Evolutionary conservation across 2,888 invertebrate species (phyloP).

Genomic region (Neelides folsomi): DNA sequence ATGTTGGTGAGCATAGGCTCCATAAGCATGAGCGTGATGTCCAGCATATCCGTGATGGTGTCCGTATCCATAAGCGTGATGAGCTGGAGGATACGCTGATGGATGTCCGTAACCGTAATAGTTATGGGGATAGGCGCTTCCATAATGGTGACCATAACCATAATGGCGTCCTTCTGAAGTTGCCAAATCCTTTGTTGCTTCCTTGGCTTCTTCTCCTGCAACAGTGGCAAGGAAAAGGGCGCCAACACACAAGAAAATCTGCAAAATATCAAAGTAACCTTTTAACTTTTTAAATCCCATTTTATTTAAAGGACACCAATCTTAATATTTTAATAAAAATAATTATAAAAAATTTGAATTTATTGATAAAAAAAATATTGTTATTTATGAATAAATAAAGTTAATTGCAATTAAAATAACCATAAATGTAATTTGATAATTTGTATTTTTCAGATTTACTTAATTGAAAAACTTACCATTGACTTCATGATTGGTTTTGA

Average conservation of each 20-base stretch:
- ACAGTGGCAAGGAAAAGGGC: background rate
- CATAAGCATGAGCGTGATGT: background rate
- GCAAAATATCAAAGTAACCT: too few relatives aligned
- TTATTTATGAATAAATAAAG: too few relatives aligned
- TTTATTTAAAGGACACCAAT: too few relatives aligned
- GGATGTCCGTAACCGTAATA: background rate
- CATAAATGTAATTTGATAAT: too few relatives aligned
- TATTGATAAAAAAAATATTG: too few relatives aligned
- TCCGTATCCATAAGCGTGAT: background rate
- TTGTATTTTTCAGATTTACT: too few relatives aligned
- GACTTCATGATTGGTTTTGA: too few relatives aligned
- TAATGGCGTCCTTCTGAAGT: conserved; percentile 5
- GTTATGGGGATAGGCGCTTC: background rate
- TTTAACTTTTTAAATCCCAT: too few relatives aligned
- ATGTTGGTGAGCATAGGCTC: background rate
- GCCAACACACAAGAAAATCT: background rate
- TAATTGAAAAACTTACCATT: too few relatives aligned
- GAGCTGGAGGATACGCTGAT: background rate
- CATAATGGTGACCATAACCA: background rate
- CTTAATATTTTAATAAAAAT: too few relatives aligned
- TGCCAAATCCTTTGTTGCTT: conserved; percentile 2
- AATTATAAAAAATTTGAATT: too few relatives aligned
- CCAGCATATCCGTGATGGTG: conserved; percentile 1
- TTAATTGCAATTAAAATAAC: too few relatives aligned
- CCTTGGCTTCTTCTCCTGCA: conserved; percentile 1